phyloP scores from a whole-genome alignment of 1,140 invertebrate species.

The Platorchestia sp. region DNA sequence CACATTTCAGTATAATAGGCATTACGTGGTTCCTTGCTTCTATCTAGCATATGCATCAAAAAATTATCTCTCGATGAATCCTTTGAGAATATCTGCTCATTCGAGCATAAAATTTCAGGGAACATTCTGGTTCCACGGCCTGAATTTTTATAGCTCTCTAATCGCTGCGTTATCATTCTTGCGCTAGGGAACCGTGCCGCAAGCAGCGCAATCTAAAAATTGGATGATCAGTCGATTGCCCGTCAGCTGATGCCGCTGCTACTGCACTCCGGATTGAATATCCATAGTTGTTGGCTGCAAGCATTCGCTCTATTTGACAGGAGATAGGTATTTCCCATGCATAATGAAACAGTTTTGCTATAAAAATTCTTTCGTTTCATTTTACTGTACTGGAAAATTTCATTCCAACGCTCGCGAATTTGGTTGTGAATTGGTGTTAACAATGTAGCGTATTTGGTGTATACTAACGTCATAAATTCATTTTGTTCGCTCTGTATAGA shows the following conservation, averaged over 20 bases:
- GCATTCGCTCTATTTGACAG: not conserved
- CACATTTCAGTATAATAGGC: no score
- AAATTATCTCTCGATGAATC: not conserved
- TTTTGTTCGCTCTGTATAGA: no score
- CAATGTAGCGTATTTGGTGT: not conserved
- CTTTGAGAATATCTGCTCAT: not conserved
- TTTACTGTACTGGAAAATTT: not conserved
- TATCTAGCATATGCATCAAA: not conserved
- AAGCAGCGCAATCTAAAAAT: not conserved
- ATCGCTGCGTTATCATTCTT: not conserved
- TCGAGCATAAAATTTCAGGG: not conserved
- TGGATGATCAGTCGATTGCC: not conserved
- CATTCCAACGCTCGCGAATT: not conserved
- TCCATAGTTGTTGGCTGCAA: not conserved
- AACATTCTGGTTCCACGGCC: not conserved
- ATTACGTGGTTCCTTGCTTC: no score
- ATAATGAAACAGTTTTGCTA: not conserved
- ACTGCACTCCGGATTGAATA: not conserved
- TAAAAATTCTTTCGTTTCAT: not conserved
- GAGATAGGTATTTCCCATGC: not conserved
- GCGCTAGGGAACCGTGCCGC: not conserved
- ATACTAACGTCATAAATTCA: not conserved
- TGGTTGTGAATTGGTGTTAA: not conserved
- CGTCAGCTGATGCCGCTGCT: not conserved
- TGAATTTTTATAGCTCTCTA: not conserved